Evolutionary conservation across 2,113 vertebrate species (phyloP).

Genomic region (Anhinga anhinga): DNA sequence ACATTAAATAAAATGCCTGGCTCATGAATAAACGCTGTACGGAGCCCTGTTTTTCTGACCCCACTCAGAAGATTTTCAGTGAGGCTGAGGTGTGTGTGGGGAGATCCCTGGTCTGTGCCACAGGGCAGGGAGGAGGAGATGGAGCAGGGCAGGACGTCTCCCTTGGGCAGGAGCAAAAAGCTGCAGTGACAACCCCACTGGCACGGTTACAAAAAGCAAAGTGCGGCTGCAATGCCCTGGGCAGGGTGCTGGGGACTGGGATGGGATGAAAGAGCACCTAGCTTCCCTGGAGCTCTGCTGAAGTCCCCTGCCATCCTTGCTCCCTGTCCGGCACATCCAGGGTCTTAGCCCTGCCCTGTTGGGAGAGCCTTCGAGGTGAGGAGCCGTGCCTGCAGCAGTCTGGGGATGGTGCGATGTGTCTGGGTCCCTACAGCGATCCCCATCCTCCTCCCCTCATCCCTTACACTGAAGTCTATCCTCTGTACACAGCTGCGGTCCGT

Average conservation of each 20-base stretch:
- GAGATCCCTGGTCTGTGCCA: neutral
- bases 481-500: accelerated
- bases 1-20: slow-evolving; percentile 21
- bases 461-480: accelerated
- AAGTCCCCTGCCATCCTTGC: neutral
- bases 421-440: neutral
- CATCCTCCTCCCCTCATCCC: too few relatives aligned
- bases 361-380: neutral
- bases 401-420: neutral
- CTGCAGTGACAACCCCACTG: neutral
- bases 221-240: neutral
- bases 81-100: neutral
- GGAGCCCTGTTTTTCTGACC: neutral
- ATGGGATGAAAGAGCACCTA: neutral
- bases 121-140: too few relatives aligned
- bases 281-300: neutral
- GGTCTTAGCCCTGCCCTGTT: neutral
- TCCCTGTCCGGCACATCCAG: neutral
- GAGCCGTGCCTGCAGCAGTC: neutral
- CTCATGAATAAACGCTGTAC: slow-evolving; percentile 9
- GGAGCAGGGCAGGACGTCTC: accelerated
- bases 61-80: neutral
- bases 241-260: neutral
- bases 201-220: neutral
- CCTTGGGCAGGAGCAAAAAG: accelerated